Percentiles rank a stretch among this genome's conserved stretches.
phyloP scores from a whole-genome alignment of 1,140 invertebrate species.

The Lethrus apterus region DNA sequence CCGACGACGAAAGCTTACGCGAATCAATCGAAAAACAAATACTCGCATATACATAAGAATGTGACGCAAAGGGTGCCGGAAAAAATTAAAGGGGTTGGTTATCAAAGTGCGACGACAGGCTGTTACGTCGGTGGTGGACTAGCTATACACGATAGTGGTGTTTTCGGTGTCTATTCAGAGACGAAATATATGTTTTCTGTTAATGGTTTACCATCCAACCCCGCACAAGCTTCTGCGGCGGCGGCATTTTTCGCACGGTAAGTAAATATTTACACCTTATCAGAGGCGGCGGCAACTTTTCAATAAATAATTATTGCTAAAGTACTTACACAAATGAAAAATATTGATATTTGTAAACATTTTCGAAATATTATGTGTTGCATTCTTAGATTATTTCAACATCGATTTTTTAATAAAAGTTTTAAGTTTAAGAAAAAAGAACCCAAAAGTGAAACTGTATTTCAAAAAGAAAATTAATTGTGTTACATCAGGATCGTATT shows the following conservation, averaged over 20 bases:
- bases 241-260: slow-evolving; percentile 45
- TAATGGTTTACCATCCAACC: slow-evolving; percentile 35
- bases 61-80: slow-evolving; percentile 12
- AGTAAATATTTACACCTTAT: no score
- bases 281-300: no score
- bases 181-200: slow-evolving; percentile 41
- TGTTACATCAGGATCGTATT: no score
- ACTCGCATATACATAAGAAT: slow-evolving; percentile 14
- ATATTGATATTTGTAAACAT: no score
- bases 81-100: slow-evolving; percentile 23
- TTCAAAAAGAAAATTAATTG: no score
- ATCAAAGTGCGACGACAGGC: slow-evolving; percentile 24
- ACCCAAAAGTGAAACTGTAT: no score
- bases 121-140: slow-evolving; percentile 17
- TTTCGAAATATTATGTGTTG: no score
- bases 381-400: no score
- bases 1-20: slow-evolving; percentile 1
- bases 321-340: no score
- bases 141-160: slow-evolving; percentile 26
- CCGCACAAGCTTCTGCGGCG: slow-evolving; percentile 39
- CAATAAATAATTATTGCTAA: no score
- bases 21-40: slow-evolving; percentile 13
- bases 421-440: no score
- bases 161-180: slow-evolving; percentile 40
- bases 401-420: no score